These are phyloP conservation scores for Chrysogorgia sp. DNA, from an alignment of 92 coral and sea anemone genomes.

Conservation along the genomic window DNA sequence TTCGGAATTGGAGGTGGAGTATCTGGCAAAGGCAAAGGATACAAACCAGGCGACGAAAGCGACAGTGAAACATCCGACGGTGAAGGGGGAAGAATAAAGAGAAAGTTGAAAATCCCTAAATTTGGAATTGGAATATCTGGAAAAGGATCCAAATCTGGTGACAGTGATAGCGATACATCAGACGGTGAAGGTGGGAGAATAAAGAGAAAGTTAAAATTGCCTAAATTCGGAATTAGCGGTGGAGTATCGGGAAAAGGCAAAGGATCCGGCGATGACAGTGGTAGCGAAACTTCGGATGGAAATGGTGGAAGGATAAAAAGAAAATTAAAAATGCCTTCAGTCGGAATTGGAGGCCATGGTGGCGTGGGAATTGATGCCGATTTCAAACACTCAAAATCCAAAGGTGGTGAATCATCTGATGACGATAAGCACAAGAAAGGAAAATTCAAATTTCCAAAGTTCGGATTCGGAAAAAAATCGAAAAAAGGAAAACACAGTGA, in stretches of 20 bases:
- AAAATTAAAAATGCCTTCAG: constrained; percentile 29
- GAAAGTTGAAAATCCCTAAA: constrained; percentile 10
- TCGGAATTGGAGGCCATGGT: constrained; percentile 9
- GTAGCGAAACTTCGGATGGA: constrained; percentile 32
- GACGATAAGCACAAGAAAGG: constrained; percentile 3
- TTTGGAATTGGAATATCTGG: constrained; percentile 23
- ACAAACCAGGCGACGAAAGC: constrained; percentile 3
- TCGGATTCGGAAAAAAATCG: background rate
- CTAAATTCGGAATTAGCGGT: background rate
- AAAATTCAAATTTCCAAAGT: background rate
- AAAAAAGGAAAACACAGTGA: constrained; percentile 9
- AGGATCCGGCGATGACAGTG: constrained; percentile 15
- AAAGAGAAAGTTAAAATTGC: background rate
- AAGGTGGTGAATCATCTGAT: constrained; percentile 2
- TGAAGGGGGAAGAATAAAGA: constrained; percentile 11
- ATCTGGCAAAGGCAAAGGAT: background rate
- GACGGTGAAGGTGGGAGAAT: background rate
- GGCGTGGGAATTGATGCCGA: background rate
- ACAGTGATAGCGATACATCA: constrained; percentile 3
- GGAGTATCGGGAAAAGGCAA: background rate
- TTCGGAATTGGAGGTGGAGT: background rate
- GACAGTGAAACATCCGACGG: constrained; percentile 21
- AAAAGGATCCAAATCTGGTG: background rate
- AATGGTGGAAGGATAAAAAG: constrained; percentile 18
- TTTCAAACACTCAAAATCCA: background rate